A percentile compares a stretch with the other conserved stretches of the same genome.
Evolutionary conservation across 2,113 vertebrate species (phyloP).

Genomic region (Periophthalmodon schlosseri): DNA sequence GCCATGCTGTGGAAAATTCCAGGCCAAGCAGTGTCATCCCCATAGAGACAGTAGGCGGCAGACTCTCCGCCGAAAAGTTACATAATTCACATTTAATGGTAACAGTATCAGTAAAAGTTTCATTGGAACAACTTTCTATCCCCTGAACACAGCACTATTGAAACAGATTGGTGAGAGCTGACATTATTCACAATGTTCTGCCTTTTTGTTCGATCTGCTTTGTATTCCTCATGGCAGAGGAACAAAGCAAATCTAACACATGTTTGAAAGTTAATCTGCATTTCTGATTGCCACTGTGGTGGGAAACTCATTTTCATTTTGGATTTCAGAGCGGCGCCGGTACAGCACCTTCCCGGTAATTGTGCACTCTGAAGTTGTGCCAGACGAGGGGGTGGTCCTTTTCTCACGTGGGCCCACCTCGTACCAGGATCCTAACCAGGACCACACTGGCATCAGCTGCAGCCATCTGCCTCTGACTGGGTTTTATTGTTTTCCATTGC

Average conservation of each 20-base stretch:
- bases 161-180: conserved; percentile 17
- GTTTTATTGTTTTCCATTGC: conserved; percentile 27
- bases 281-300: conserved; percentile 42
- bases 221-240: conserved; percentile 32
- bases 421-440: conserved; percentile 54
- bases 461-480: conserved; percentile 67
- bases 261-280: conserved; percentile 54
- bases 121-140: not conserved
- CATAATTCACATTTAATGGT: too few relatives aligned
- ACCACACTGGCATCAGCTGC: conserved; percentile 51
- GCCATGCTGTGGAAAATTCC: too few relatives aligned
- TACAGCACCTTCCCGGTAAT: conserved; percentile 61
- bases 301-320: conserved; percentile 54
- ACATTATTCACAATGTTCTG: conserved; percentile 23
- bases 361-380: conserved; percentile 63
- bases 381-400: conserved; percentile 69
- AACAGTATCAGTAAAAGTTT: not conserved
- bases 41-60: too few relatives aligned
- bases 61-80: too few relatives aligned
- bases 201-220: conserved; percentile 33
- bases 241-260: conserved; percentile 32
- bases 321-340: conserved; percentile 53
- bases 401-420: conserved; percentile 62
- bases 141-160: conserved; percentile 16
- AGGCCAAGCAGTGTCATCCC: too few relatives aligned